Percentiles rank a stretch among this genome's conserved stretches.
These are phyloP conservation scores for Channa maculata DNA, from an alignment of 2,113 vertebrate genomes.

Conservation along the genomic window DNA sequence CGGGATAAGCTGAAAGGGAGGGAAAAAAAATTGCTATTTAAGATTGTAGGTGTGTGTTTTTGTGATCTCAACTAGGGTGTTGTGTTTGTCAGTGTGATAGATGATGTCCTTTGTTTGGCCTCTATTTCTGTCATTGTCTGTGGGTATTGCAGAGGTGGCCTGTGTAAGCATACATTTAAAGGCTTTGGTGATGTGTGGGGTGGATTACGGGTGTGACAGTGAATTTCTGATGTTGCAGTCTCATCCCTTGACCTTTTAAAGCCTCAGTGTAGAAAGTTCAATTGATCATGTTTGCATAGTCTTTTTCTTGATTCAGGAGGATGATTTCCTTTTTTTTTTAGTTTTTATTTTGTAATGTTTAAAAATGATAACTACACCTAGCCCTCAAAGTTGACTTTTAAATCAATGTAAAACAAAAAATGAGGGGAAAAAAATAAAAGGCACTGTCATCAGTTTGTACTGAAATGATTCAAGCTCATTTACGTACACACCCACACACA, in stretches of 20 bases:
- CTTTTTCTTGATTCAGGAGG: conserved; percentile 11
- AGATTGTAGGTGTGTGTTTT: conserved; percentile 26
- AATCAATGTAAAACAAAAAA: neutral
- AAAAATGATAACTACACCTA: neutral
- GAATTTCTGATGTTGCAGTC: conserved; percentile 3
- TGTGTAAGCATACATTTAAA: conserved; percentile 43
- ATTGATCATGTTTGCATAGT: conserved; percentile 18
- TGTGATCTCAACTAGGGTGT: conserved; percentile 37
- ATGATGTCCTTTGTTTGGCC: conserved; percentile 62
- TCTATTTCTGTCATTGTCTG: conserved; percentile 4
- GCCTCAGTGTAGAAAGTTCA: conserved; percentile 6
- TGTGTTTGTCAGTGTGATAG: conserved; percentile 52
- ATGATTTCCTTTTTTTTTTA: neutral
- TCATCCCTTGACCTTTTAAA: conserved; percentile 33
- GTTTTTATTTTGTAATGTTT: neutral
- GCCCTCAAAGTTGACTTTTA: neutral
- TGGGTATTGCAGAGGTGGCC: conserved; percentile 37
- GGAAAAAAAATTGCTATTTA: conserved; percentile 20
- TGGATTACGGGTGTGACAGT: conserved; percentile 41
- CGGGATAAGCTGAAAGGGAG: no score
- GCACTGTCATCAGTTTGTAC: conserved; percentile 4
- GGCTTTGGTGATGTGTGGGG: conserved; percentile 9
- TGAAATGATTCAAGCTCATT: neutral
- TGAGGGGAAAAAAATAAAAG: conserved; percentile 5
- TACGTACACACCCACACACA: no score